Base-by-base conservation (phyloP, 2,888 invertebrate species). In the Hermaeophaga mercurialis region DNA sequence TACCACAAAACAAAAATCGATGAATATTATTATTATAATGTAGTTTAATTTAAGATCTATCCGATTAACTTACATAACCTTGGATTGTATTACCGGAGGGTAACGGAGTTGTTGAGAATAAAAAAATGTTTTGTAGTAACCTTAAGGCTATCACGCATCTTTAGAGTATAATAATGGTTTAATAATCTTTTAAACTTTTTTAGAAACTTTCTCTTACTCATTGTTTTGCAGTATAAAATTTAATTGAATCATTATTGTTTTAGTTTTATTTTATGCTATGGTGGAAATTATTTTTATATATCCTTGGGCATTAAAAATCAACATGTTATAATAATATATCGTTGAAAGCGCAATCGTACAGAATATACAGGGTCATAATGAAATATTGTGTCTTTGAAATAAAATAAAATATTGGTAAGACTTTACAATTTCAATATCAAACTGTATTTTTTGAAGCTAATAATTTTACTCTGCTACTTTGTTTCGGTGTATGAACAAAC, bases 51-150 rank as follows among this genome's bases (percentile, higher is more conserved):
- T 14, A 39, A 31, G 12, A 46, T 4, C 14, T 46, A n/a, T 14
- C 31, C 12, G 49, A 49, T 49, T 28, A 41, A 50, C 49, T 39
- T 49, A 50, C 4, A 22, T 50, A 50, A 41, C 41, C 41, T 50
- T 50, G 41, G 22, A 33, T 14, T 5, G 9, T 19, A 18, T 50
- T 28, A 41, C 41, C 39, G 12, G 26, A 50, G 22, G 50, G 33
- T 41, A 50, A 50, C 31, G 36, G 39, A 49, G 26, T 26, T 41
- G 49, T 50, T 41, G 49, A 41, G 28, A 50, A 50, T 50, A 19
- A 22, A 15, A 50, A 41, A 41, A 26, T 15, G 41, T 18, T 49
- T 39, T 12, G 17, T 39, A 39, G 17, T 18, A 18, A 15, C 28
- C 50, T 34, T 33, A 1, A 6, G 22, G 50, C 50, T 15, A 41